Conservation (phyloP, 2,888 invertebrate genomes). For the Hydroisotoma schaefferi region DNA sequence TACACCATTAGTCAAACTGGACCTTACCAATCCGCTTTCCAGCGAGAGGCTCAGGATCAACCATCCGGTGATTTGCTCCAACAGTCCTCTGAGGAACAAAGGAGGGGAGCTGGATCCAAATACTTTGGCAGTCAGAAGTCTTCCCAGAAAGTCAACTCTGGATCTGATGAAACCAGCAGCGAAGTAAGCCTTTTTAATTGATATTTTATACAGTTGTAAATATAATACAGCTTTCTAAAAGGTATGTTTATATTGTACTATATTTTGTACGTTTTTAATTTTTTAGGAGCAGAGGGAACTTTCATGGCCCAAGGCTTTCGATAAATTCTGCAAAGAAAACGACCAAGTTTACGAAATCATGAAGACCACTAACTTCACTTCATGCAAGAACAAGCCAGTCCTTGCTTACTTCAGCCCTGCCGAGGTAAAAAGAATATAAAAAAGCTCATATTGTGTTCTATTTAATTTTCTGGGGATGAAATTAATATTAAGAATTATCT, state of each 20-base stretch:
- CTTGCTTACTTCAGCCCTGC: conserved; percentile 39
- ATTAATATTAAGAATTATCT: too few relatives aligned
- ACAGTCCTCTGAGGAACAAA: conserved; percentile 9
- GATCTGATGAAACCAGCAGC: conserved; percentile 25
- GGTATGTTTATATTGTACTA: background rate
- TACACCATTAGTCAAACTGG: conserved; percentile 48
- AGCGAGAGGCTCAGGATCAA: conserved; percentile 30
- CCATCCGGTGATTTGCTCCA: conserved; percentile 13
- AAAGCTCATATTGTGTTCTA: too few relatives aligned
- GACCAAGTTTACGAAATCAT: conserved; percentile 50
- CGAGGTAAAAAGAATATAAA: too few relatives aligned
- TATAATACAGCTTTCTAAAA: too few relatives aligned
- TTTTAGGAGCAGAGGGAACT: conserved; percentile 15
- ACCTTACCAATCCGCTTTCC: conserved; percentile 36
- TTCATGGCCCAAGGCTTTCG: conserved; percentile 25
- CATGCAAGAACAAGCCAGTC: conserved; percentile 51
- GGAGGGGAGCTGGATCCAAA: background rate
- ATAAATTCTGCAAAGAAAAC: conserved; percentile 34
- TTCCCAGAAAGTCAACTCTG: conserved; percentile 13
- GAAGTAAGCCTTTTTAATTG: conserved; percentile 29
- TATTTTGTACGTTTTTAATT: background rate
- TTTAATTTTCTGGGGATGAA: too few relatives aligned
- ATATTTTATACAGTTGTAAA: too few relatives aligned
- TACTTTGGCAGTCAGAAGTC: background rate
- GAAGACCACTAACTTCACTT: conserved; percentile 54